Percentiles rank a stretch among this genome's conserved stretches.
These are phyloP conservation scores for Hylaeus volcanicus DNA, from an alignment of 1,140 invertebrate genomes.

Conservation along the genomic window DNA sequence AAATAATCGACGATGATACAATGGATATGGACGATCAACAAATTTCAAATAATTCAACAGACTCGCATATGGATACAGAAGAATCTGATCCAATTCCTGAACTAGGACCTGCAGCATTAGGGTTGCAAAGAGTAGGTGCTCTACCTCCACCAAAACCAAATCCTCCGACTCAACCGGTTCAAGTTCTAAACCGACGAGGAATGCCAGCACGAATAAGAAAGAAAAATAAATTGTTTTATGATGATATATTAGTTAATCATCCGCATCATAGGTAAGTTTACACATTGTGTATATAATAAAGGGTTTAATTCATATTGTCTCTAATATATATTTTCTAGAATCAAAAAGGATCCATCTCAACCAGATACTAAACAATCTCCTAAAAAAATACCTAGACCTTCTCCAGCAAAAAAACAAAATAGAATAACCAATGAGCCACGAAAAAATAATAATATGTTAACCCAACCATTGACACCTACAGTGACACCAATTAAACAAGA, in stretches of 20 bases:
- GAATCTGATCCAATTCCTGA: slow-evolving; percentile 84
- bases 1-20: slow-evolving; percentile 82
- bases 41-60: slow-evolving; percentile 74
- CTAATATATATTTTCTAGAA: slow-evolving; percentile 58
- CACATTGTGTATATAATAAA: not conserved
- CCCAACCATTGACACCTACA: slow-evolving; percentile 73
- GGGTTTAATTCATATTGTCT: not conserved
- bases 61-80: slow-evolving; percentile 81
- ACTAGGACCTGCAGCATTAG: slow-evolving; percentile 88
- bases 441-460: slow-evolving; percentile 60
- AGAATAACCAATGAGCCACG: slow-evolving; percentile 74
- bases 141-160: slow-evolving; percentile 86
- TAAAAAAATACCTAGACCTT: slow-evolving; percentile 81
- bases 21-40: slow-evolving; percentile 83
- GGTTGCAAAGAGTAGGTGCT: slow-evolving; percentile 89
- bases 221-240: slow-evolving; percentile 94
- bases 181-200: slow-evolving; percentile 90
- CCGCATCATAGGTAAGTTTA: slow-evolving; percentile 81
- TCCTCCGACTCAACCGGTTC: slow-evolving; percentile 85
- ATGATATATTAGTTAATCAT: slow-evolving; percentile 94
- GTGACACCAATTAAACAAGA: slow-evolving; percentile 80
- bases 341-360: slow-evolving; percentile 76
- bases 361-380: slow-evolving; percentile 76
- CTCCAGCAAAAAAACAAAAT: slow-evolving; percentile 82
- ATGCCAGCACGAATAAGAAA: slow-evolving; percentile 95